Percentiles rank a stretch among this genome's conserved stretches.
These are phyloP conservation scores for Drosophila parvula DNA, from an alignment of 1,140 invertebrate species.

Conservation along the genomic window DNA sequence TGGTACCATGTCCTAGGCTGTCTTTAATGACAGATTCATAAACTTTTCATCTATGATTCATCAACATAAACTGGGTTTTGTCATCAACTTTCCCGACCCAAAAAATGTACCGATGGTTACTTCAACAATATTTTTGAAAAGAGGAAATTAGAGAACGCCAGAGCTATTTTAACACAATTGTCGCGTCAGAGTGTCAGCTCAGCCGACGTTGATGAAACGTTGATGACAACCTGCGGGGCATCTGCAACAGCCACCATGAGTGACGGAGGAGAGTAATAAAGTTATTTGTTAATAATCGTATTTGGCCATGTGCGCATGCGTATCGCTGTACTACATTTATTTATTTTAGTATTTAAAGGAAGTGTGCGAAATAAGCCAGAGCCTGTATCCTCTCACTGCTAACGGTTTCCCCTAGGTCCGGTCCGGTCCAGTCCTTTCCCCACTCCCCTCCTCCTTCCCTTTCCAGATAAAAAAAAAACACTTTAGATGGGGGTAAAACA, in stretches of 20 bases:
- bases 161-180: no score
- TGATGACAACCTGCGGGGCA: no score
- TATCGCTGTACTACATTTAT: slow-evolving; percentile 63
- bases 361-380: slow-evolving; percentile 3
- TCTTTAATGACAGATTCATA: no score
- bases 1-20: no score
- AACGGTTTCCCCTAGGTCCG: slow-evolving; percentile 61
- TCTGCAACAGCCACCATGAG: slow-evolving; percentile 15
- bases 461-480: slow-evolving; percentile 1
- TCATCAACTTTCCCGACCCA: no score
- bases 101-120: no score
- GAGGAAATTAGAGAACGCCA: no score
- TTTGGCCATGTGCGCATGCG: slow-evolving; percentile 70
- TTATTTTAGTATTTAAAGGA: slow-evolving; percentile 60
- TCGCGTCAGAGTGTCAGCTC: no score
- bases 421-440: neutral
- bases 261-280: slow-evolving; percentile 50
- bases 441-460: slow-evolving; percentile 1
- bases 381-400: slow-evolving; percentile 31
- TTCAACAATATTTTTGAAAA: no score
- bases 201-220: no score
- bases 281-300: slow-evolving; percentile 78
- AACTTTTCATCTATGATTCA: no score
- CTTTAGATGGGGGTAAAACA: slow-evolving; percentile 11
- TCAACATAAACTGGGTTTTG: no score